Evolutionary conservation across 2,888 invertebrate species (phyloP).

Genomic region (Drosophila melanosoma): DNA sequence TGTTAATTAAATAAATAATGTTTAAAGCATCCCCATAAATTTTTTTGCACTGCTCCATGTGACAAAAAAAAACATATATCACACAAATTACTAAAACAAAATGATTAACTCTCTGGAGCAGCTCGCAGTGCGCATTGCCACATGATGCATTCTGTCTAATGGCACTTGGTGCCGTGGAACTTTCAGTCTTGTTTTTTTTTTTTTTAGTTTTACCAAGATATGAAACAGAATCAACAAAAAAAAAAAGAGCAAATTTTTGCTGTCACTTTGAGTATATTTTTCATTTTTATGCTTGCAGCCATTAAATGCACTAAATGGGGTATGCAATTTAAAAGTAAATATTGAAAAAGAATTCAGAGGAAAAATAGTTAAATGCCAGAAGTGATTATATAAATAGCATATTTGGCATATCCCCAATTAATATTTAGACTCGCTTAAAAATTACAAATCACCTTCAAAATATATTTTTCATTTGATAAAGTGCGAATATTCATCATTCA

Average conservation of each 20-base stretch:
- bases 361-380: not conserved
- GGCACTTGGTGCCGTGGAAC: conserved; percentile 39
- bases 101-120: conserved; percentile 67
- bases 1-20: conserved; percentile 59
- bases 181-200: conserved; percentile 27
- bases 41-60: not conserved
- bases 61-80: conserved; percentile 42
- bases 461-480: not conserved
- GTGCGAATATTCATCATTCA: not conserved
- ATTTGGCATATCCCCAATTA: not conserved
- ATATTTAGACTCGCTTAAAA: not conserved
- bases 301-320: not conserved
- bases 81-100: conserved; percentile 67
- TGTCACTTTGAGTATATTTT: conserved; percentile 72
- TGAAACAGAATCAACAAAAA: conserved; percentile 36
- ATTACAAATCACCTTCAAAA: not conserved
- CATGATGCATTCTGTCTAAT: conserved; percentile 42
- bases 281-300: conserved; percentile 53
- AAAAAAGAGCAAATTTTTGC: conserved; percentile 68
- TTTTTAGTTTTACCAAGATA: conserved; percentile 37
- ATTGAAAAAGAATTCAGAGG: not conserved
- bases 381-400: not conserved
- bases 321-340: not conserved
- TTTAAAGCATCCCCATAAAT: conserved; percentile 4
- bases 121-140: conserved; percentile 23